Evolutionary conservation across 2,888 invertebrate species (phyloP).

Genomic region (Hylaea fasciaria): DNA sequence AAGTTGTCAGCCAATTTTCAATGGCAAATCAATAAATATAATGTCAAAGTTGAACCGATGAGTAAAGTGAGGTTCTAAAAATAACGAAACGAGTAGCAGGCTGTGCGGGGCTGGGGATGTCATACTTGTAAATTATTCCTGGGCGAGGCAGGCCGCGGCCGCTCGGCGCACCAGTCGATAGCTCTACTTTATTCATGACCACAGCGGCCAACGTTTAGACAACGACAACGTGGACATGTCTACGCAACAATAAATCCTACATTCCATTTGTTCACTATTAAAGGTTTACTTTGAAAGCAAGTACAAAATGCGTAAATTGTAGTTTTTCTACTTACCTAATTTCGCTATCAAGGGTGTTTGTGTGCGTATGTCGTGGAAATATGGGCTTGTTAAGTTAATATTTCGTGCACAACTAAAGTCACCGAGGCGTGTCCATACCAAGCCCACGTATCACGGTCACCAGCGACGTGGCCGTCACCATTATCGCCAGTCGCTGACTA

Average conservation of each 20-base stretch:
- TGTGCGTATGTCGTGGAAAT: constrained; percentile 11
- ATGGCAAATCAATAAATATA: constrained; percentile 46
- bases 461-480: constrained; percentile 48
- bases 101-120: constrained; percentile 49
- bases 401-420: constrained; percentile 32
- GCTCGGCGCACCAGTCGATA: constrained; percentile 70
- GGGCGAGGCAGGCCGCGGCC: constrained; percentile 60
- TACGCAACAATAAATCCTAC: constrained; percentile 23
- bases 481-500: constrained; percentile 60
- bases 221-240: constrained; percentile 59
- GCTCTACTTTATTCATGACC: constrained; percentile 81
- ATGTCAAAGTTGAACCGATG: constrained; percentile 47
- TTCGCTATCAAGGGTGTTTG: constrained; percentile 16
- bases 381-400: constrained; percentile 20
- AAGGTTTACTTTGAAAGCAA: neutral
- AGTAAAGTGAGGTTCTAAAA: constrained; percentile 56
- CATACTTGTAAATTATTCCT: constrained; percentile 76
- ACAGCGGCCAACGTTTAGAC: constrained; percentile 68
- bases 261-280: neutral
- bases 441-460: constrained; percentile 58
- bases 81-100: constrained; percentile 56
- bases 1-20: constrained; percentile 16
- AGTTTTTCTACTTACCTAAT: neutral
- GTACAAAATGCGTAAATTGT: neutral
- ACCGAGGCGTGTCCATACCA: constrained; percentile 53